A percentile compares a stretch with the other conserved stretches of the same genome.
These are phyloP conservation scores for Acrocephalus arundinaceus DNA, from an alignment of 2,113 vertebrate genomes.

Conservation along the genomic window DNA sequence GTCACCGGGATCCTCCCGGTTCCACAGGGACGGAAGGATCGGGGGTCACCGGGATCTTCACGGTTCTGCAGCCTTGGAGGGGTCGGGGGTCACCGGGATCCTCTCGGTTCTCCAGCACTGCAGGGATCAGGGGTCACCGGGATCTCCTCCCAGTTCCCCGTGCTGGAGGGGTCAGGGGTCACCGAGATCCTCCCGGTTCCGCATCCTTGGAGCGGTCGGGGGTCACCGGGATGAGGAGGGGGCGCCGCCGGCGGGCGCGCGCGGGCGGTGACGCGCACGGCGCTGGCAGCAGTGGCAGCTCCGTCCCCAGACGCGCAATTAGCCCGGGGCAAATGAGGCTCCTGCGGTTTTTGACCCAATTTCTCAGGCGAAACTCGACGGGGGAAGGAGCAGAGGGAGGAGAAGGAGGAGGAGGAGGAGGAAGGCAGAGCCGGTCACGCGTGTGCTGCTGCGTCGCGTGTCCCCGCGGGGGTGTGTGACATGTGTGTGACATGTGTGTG, in stretches of 20 bases:
- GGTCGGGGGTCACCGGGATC: too few species aligned
- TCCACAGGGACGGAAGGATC: too few species aligned
- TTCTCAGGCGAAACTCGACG: not conserved
- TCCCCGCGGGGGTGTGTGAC: not conserved
- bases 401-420: not conserved
- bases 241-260: too few species aligned
- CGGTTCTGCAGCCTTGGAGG: too few species aligned
- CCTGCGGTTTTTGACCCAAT: conserved; percentile 35
- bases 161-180: too few species aligned
- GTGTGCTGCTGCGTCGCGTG: not conserved
- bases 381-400: not conserved
- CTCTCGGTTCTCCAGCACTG: too few species aligned
- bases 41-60: not conserved
- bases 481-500: not conserved
- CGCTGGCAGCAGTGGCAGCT: not conserved
- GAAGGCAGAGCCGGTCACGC: not conserved
- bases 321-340: conserved; percentile 5
- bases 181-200: too few species aligned
- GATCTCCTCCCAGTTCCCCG: not conserved
- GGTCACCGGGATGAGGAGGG: not conserved
- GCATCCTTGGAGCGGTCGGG: too few species aligned
- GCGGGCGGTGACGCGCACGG: not conserved
- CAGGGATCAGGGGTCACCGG: not conserved
- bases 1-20: not conserved
- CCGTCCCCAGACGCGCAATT: not conserved